Conservation (phyloP, 2,888 invertebrate genomes). For the Tortricodes alternella region DNA sequence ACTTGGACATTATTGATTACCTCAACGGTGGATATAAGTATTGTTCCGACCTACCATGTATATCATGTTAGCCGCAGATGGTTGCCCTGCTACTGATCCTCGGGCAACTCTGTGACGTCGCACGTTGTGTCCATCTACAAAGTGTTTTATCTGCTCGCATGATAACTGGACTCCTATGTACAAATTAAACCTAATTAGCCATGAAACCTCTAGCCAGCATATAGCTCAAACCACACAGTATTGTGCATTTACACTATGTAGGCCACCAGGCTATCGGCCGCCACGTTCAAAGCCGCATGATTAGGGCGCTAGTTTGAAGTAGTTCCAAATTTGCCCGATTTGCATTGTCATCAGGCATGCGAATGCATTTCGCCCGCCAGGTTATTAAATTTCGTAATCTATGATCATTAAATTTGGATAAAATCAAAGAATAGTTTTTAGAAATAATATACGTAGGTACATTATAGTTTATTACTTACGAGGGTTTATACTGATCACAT, state of each 20-base stretch:
- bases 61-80: conserved; percentile 40
- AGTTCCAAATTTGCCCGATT: conserved; percentile 9
- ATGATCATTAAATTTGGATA: background rate
- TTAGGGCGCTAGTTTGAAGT: conserved; percentile 8
- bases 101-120: conserved; percentile 38
- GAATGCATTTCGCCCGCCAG: conserved; percentile 1
- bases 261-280: background rate
- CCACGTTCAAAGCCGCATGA: background rate
- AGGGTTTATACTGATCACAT: background rate
- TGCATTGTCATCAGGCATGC: conserved; percentile 20
- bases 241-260: background rate
- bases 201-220: background rate
- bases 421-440: background rate
- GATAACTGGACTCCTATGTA: conserved; percentile 37
- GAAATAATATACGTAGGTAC: too few species aligned
- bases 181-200: background rate
- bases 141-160: conserved; percentile 40
- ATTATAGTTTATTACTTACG: too few species aligned
- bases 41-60: conserved; percentile 36
- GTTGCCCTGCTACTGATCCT: conserved; percentile 38
- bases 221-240: background rate
- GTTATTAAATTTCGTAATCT: conserved; percentile 12
- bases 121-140: conserved; percentile 43
- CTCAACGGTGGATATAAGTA: background rate
- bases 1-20: background rate